phyloP scores from a whole-genome alignment of 2,888 invertebrate species.

The Sarcophaga variegata region DNA sequence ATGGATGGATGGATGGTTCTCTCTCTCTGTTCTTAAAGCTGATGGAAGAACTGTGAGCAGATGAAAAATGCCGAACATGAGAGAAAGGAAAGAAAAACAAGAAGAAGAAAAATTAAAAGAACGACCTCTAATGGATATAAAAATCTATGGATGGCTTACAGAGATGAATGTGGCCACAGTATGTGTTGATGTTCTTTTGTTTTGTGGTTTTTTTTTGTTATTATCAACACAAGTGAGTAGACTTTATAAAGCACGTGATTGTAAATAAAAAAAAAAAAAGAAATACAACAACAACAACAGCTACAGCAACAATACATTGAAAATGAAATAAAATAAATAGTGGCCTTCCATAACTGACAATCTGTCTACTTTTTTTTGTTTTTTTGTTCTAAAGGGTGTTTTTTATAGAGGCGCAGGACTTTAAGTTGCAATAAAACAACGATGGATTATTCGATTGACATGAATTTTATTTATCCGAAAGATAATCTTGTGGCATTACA shows the following conservation, averaged over 20 bases:
- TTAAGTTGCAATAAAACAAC: too few relatives aligned
- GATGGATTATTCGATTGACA: too few relatives aligned
- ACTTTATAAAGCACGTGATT: conserved; percentile 46
- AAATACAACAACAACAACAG: conserved; percentile 13
- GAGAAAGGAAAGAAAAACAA: too few relatives aligned
- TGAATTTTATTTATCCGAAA: too few relatives aligned
- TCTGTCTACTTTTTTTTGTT: not conserved
- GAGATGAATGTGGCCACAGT: not conserved
- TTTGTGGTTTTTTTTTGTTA: conserved; percentile 27
- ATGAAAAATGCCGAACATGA: too few relatives aligned
- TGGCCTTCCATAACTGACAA: conserved; percentile 55
- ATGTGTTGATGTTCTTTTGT: conserved; percentile 1
- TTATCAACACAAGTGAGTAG: conserved; percentile 25
- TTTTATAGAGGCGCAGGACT: too few relatives aligned
- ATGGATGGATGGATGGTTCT: conserved; percentile 15
- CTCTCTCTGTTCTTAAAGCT: too few relatives aligned
- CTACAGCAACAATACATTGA: not conserved
- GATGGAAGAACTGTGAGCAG: too few relatives aligned
- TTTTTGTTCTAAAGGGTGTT: not conserved
- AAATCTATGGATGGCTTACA: too few relatives aligned
- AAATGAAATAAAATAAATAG: conserved; percentile 7
- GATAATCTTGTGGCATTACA: too few relatives aligned
- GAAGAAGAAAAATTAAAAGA: too few relatives aligned
- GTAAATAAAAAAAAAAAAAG: conserved; percentile 7
- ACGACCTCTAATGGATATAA: too few relatives aligned